Evolutionary conservation across 2,888 invertebrate genomes (phyloP), one percentile per base, ranked within the genome.

Genomic region (Agriopis aurantiaria): DNA sequence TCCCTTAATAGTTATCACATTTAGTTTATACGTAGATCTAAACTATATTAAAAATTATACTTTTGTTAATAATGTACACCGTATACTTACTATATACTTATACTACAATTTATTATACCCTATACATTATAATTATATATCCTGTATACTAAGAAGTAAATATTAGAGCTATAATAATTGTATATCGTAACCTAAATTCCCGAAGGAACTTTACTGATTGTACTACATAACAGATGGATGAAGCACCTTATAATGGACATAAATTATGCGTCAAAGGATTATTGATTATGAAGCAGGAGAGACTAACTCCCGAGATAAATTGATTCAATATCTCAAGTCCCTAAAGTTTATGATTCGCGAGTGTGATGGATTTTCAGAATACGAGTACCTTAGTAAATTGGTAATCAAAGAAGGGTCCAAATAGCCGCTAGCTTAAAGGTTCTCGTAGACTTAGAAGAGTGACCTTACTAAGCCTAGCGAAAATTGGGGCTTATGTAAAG

Each of bases 401-500:
- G 71, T 73, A 73, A 74, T 74, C 69, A 75, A 73, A 75, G 65
- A 73, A 70, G 76, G 76, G 75, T 72, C 68, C 60, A 65, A 65
- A 72, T 71, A 72, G 65, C 69, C 65, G 56, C 64, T 68, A 64
- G 62, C 67, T 59, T 69, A 67, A 59, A 73, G 73, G 62, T 65
- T 65, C 62, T 59, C 68, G 56, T 63, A 71, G 61, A 70, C 75
- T 71, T 68, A 40, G 71, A 75, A 71, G 71, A 69, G 46, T 71
- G 72, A 75, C 72, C 72, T 65, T 60, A 67, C 69, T 58, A 69
- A 68, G 68, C 68, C 68, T 68, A 71, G 70, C 66, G 74, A 73
- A 77, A 75, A 75, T 79, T 75, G 72, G 68, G 69, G 77, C 63
- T 79, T 77, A 79, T 78, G 75, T 73, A 78, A 76, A 77, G 75